phyloP scores from a whole-genome alignment of 2,888 invertebrate genomes.

The Automeris io region DNA sequence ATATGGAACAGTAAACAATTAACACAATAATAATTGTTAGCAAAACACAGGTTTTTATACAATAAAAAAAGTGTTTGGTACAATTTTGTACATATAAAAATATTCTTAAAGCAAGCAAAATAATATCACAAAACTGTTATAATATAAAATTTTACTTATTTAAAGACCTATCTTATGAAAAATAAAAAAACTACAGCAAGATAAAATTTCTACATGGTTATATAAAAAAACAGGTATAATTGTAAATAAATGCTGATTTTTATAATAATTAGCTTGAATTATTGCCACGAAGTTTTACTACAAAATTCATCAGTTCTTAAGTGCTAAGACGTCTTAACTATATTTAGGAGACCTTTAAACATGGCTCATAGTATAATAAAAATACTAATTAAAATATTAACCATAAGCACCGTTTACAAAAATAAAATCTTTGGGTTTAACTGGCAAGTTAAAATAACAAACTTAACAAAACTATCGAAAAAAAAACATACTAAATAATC shows the following conservation, averaged over 20 bases:
- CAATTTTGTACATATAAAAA: too few species aligned
- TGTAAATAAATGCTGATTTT: not conserved
- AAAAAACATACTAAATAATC: slow-evolving; percentile 21
- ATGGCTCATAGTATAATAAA: not conserved
- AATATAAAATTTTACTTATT: too few species aligned
- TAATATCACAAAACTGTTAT: too few species aligned
- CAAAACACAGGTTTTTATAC: too few species aligned
- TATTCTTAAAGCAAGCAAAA: too few species aligned
- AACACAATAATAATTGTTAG: too few species aligned
- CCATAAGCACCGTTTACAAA: slow-evolving; percentile 38
- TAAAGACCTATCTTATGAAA: too few species aligned
- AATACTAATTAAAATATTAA: slow-evolving; percentile 1
- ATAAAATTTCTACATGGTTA: too few species aligned
- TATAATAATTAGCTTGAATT: not conserved
- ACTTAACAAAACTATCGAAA: slow-evolving; percentile 42
- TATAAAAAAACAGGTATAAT: too few species aligned
- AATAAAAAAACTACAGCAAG: too few species aligned
- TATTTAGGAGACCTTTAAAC: not conserved
- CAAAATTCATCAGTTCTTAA: not conserved
- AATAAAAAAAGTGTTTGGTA: too few species aligned
- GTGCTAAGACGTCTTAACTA: not conserved
- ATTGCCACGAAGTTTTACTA: not conserved
- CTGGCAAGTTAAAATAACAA: slow-evolving; percentile 53
- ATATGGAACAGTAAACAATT: too few species aligned
- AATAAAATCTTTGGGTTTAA: slow-evolving; percentile 58